phyloP scores from a whole-genome alignment of 2,113 vertebrate genomes.

The Ammodramus savannarum region DNA sequence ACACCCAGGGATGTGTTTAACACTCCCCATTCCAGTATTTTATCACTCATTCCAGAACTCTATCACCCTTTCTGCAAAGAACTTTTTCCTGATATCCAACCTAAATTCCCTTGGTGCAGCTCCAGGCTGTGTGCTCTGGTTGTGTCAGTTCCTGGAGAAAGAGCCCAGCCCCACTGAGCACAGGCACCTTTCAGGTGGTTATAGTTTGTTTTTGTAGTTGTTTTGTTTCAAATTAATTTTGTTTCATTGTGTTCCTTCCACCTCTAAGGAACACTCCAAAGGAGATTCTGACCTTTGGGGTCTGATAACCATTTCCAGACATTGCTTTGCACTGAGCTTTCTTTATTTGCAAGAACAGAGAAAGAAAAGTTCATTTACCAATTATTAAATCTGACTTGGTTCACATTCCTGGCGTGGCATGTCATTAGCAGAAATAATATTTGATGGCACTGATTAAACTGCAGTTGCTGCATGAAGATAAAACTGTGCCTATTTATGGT shows the following conservation, averaged over 20 bases:
- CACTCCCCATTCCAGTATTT: background rate
- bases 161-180: background rate
- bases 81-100: background rate
- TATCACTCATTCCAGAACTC: background rate
- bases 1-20: background rate
- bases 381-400: background rate
- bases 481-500: background rate
- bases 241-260: background rate
- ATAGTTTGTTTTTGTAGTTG: background rate
- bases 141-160: background rate
- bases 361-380: background rate
- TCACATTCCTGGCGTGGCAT: background rate
- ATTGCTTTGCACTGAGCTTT: background rate
- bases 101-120: background rate
- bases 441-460: background rate
- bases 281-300: background rate
- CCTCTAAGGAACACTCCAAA: background rate
- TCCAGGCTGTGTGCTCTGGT: background rate
- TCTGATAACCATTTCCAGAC: background rate
- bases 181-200: background rate
- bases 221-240: background rate
- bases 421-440: background rate
- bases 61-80: background rate
- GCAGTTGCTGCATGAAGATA: background rate
- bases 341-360: background rate